Base-by-base conservation (phyloP, 1,140 invertebrate species). In the Philopotamus ludificatus region DNA sequence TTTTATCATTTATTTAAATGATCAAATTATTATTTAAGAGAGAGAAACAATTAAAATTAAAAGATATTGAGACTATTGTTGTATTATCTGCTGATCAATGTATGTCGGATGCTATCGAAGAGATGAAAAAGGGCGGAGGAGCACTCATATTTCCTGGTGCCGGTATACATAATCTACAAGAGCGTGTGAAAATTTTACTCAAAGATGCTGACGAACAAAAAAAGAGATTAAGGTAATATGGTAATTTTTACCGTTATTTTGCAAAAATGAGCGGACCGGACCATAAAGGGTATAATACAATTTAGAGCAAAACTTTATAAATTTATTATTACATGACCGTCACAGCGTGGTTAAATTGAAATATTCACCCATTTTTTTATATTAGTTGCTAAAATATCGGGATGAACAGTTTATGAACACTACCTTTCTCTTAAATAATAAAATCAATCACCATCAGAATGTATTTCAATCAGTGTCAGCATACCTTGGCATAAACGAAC, bases 151-250 rank as follows among this genome's bases (percentile, higher is more conserved):
- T 70, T 47, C 61, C 64, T 3, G 61, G 51, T 4, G 20, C 55
- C 0, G 57, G 34, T n/a, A 54, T 70, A 9, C 23, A 59, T 10
- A 26, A 22, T 22, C 34, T 70, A 25, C 22, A 57, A 21, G 12
- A 59, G n/a, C 44, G 61, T 3, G 49, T 66, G 1, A 25, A 42
- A 2, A 20, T 64, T 12, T 34, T 70, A 12, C 41, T 57, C 3
- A 53, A 55, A 15, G 64, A 70, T 58, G 65, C 68, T 21, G 49
- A 57, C 4, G 54, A 70, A 18, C 68, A 66, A 23, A 64, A 64
- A 9, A 57, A 58, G 39, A 58, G 47, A 12, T 47, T 63, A 20
- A 50, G 45, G 66, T 67, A n/a, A 34, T 34, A 34, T 34, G 28
- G 12, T 34, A 34, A n/a, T n/a, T n/a, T n/a, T n/a, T n/a, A n/a